Evolutionary conservation across 2,888 invertebrate genomes (phyloP).

Genomic region (Cantharis nigra): DNA sequence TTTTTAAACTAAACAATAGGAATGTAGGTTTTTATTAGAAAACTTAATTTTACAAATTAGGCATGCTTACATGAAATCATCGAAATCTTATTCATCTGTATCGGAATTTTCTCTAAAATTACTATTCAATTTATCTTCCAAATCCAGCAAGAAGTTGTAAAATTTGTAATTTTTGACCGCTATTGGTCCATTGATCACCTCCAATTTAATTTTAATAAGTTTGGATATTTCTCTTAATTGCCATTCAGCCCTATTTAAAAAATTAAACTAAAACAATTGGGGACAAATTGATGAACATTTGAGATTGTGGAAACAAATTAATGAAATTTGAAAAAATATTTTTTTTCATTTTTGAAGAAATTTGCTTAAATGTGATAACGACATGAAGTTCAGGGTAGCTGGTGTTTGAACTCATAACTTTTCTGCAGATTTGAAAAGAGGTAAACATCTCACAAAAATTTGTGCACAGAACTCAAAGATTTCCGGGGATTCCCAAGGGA

Average conservation of each 20-base stretch:
- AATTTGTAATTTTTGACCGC: neutral
- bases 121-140: neutral
- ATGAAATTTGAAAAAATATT: too few relatives aligned
- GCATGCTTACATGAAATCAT: neutral
- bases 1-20: neutral
- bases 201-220: neutral
- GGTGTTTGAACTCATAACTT: too few relatives aligned
- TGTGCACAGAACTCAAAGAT: too few relatives aligned
- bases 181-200: neutral
- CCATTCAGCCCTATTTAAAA: neutral
- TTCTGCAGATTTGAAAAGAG: too few relatives aligned
- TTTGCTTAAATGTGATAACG: too few relatives aligned
- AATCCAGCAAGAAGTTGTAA: neutral
- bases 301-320: too few relatives aligned
- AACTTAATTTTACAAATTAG: neutral
- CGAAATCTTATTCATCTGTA: neutral
- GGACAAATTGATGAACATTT: too few relatives aligned
- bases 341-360: too few relatives aligned
- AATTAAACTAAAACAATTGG: neutral
- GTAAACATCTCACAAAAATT: too few relatives aligned
- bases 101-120: neutral
- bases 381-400: too few relatives aligned
- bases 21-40: neutral
- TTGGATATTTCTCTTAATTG: neutral
- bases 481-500: too few relatives aligned